Base-by-base conservation (phyloP, 2,888 invertebrate species). In the Agrypnus murinus region DNA sequence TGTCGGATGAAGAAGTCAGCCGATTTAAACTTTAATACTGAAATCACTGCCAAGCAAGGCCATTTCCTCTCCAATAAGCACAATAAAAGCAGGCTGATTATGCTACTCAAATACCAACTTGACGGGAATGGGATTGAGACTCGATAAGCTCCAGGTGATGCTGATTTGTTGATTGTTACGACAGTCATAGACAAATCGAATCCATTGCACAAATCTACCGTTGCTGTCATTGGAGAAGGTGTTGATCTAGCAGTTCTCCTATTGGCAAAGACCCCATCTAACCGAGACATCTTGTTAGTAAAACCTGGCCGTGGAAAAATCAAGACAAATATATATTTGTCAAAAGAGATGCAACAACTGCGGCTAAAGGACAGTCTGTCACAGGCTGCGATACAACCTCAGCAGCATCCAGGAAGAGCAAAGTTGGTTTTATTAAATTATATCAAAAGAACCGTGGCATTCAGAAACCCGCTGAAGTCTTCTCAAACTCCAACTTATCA, bases 401-500 rank as follows among this genome's bases (percentile, higher is more conserved):
- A 40, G 55, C 43, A 57, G 57, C 65, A 43, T 57, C 55, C 57
- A 31, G 65, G 19, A 65, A 55, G 43, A 43, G 55, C 19, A 65
- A 65, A 65, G 45, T 57, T 55, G 65, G 65, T 65, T 65, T 55
- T 38, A 38, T 53, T 31, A 65, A 57, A 57, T 40, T 43, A 40
- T 43, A 57, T 34, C 4, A 57, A 45, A 57, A 45, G 58, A 43
- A 17, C 15, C 58, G 58, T 38, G 58, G 4, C 34, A 58, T 65
- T 58, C 46, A 65, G 43, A 34, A 19, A 43, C 3, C 57, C 1
- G 14, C 12, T 32, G 12, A 32, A 32, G 53, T 53, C 12, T 53
- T 53, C 31, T 7, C 9, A 12, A 9, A 25, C 31, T 2, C 3
- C 5, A 4, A 10, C 31, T 32, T 14, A 8, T 32, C 32, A 6